Base-by-base conservation (phyloP, 2,113 vertebrate species). In the Ariopsis seemanni region DNA sequence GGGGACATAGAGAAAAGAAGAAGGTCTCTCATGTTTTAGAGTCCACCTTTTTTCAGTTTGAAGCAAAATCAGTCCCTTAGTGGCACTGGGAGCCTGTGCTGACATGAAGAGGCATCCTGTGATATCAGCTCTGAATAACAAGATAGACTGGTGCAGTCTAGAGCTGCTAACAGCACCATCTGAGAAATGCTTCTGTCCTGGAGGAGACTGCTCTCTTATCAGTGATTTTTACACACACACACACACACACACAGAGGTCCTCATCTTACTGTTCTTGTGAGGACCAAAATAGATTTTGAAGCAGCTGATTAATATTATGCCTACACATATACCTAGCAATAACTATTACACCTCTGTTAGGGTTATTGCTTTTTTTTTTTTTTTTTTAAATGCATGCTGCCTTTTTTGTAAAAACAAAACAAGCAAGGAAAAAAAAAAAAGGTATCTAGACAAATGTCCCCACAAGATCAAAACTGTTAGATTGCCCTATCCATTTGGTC, bases 61-160 rank as follows among this genome's bases (percentile, higher is more conserved):
- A 74, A 88, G 90, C 89, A 85, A 90, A 89, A 92, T 87, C 84
- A 86, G 91, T 93, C 87, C 89, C 90, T 89, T 75, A 88, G 92
- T 91, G 90, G 92, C 90, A 90, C 63, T 53, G 83, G 77, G 74
- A 86, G 89, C 81, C 81, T 86, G 30, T 58, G 71, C 72, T 84
- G 87, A 74, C 81, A 84, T 89, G 77, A 87, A 82, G 86, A 84
- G 86, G 86, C 71, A 67, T 87, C 89, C 84, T 91, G 74, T 88
- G 57, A 74, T 82, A 86, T 88, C 83, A 89, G 86, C 78, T 75
- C 81, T 75, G 82, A 78, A 90, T 58, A 72, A 79, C 85, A 82
- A 80, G 81, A 86, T 82, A 80, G 74, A 74, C 72, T 84, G 74
- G 9, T 72, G 14, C 50, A 30, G 84, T 60, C 69, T 30, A 55